A percentile compares a stretch with the other conserved stretches of the same genome.
Evolutionary conservation across 2,888 invertebrate species (phyloP).

Genomic region (Acronicta psi): DNA sequence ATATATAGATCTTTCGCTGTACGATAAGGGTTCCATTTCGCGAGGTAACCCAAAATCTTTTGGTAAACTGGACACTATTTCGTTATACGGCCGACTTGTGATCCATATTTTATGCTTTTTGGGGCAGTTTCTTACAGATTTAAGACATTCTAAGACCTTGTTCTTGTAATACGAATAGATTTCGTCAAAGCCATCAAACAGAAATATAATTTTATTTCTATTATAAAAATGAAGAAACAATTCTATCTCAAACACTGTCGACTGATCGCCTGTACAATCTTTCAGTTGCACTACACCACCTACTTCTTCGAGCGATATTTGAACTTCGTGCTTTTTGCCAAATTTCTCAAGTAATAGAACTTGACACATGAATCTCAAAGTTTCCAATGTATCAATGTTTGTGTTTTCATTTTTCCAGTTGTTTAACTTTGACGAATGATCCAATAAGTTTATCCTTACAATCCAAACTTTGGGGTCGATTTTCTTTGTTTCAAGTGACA

Average conservation of each 20-base stretch:
- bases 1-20: conserved; percentile 25
- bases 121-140: conserved; percentile 6
- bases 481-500: conserved; percentile 37
- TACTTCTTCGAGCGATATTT: conserved; percentile 1
- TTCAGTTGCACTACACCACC: conserved; percentile 10
- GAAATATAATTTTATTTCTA: conserved; percentile 25
- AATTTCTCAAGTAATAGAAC: conserved; percentile 4
- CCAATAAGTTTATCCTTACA: conserved; percentile 34
- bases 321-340: background rate
- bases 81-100: conserved; percentile 45
- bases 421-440: conserved; percentile 22
- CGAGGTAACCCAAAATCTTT: conserved; percentile 24
- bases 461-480: conserved; percentile 35
- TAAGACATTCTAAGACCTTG: conserved; percentile 21
- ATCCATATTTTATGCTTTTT: conserved; percentile 36
- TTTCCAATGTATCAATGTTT: conserved; percentile 6
- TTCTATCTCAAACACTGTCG: conserved; percentile 21
- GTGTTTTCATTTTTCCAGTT: conserved; percentile 12
- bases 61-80: conserved; percentile 25
- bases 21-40: conserved; percentile 22
- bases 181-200: conserved; percentile 54
- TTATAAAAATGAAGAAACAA: conserved; percentile 39
- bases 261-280: conserved; percentile 5
- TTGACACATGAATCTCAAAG: conserved; percentile 18
- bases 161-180: conserved; percentile 37